These are phyloP conservation scores for Hydropsyche tenuis DNA, from an alignment of 1,140 invertebrate genomes.

Conservation along the genomic window DNA sequence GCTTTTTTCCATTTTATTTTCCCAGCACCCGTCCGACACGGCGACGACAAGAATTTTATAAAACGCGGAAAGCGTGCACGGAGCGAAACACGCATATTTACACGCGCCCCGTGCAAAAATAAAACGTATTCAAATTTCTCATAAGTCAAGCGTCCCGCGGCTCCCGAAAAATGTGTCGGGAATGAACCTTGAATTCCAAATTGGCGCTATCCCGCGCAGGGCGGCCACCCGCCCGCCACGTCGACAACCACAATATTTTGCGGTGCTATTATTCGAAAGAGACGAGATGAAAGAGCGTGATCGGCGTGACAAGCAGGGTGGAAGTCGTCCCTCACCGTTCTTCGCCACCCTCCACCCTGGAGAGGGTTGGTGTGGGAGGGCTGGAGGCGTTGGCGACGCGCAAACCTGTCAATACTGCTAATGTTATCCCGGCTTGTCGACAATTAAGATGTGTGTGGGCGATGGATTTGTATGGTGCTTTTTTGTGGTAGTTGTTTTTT, in stretches of 20 bases:
- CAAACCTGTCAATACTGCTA: background rate
- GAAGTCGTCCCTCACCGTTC: constrained; percentile 19
- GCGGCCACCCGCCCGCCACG: background rate
- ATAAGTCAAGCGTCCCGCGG: constrained; percentile 46
- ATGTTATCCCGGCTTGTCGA: background rate
- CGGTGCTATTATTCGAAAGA: constrained; percentile 47
- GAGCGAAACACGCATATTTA: constrained; percentile 31
- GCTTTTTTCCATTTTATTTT: background rate
- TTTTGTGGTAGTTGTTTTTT: too few species aligned
- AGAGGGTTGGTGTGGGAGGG: background rate
- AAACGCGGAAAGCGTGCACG: too few species aligned
- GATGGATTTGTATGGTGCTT: too few species aligned
- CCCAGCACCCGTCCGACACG: too few species aligned
- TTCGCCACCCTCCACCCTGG: background rate
- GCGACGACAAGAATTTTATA: too few species aligned
- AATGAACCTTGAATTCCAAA: constrained; percentile 50
- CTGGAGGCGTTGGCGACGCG: too few species aligned
- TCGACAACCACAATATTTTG: constrained; percentile 46
- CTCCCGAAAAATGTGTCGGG: constrained; percentile 49
- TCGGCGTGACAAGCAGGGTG: constrained; percentile 45
- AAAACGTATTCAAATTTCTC: constrained; percentile 49
- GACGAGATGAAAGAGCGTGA: constrained; percentile 48
- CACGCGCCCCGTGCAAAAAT: constrained; percentile 34
- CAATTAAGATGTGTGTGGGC: background rate
- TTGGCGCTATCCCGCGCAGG: constrained; percentile 22